phyloP scores from a whole-genome alignment of 2,113 vertebrate genomes.

The Melierax canorus region DNA sequence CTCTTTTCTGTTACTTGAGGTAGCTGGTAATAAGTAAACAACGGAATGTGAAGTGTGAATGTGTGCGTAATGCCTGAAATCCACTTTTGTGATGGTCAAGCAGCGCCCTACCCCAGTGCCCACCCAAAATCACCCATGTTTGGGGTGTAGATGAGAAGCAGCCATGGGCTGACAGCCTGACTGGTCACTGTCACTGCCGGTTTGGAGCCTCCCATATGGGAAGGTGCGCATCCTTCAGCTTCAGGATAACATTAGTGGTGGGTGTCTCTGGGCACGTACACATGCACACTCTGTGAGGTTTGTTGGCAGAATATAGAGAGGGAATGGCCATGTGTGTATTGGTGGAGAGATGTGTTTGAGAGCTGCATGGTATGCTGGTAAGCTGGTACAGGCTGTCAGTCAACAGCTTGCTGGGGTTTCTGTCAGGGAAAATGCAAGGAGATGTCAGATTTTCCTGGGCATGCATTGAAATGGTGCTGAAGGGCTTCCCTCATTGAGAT shows the following conservation, averaged over 20 bases:
- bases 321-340: fast-evolving
- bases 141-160: not conserved
- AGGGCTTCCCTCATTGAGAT: not conserved
- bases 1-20: not conserved
- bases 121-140: fast-evolving
- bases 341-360: not conserved
- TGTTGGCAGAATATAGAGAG: not conserved
- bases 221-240: not conserved
- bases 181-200: fast-evolving
- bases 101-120: not conserved
- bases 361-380: fast-evolving
- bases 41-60: not conserved
- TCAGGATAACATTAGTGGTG: not conserved
- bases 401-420: not conserved
- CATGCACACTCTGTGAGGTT: fast-evolving
- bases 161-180: not conserved
- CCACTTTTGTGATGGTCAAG: not conserved
- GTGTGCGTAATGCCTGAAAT: not conserved
- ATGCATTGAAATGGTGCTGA: fast-evolving
- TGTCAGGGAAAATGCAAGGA: fast-evolving
- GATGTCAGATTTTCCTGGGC: not conserved
- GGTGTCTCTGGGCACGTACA: fast-evolving
- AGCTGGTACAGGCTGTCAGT: not conserved
- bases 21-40: not conserved
- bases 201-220: not conserved